Evolutionary conservation across 2,888 invertebrate species (phyloP).

Genomic region (Pedicia rivosa): DNA sequence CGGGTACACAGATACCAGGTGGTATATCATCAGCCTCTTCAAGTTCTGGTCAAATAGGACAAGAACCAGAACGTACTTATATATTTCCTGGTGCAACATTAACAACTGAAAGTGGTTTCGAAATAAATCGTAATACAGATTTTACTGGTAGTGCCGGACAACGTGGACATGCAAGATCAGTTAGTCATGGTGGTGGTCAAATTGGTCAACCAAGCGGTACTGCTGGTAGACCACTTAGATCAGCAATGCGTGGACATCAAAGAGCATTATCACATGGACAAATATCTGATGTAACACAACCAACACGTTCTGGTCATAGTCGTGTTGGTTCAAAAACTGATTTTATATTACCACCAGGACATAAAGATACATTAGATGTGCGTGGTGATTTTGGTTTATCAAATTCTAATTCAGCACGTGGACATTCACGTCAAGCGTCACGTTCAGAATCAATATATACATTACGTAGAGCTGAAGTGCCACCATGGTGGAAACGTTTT

Average conservation of each 20-base stretch:
- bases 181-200: slow-evolving; percentile 67
- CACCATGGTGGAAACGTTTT: slow-evolving; percentile 54
- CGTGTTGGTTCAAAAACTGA: slow-evolving; percentile 76
- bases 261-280: slow-evolving; percentile 78
- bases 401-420: slow-evolving; percentile 36
- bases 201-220: slow-evolving; percentile 32
- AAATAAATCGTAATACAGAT: slow-evolving; percentile 11
- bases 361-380: slow-evolving; percentile 62
- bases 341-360: slow-evolving; percentile 75
- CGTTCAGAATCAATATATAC: slow-evolving; percentile 84
- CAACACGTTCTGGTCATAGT: slow-evolving; percentile 47
- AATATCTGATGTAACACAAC: slow-evolving; percentile 42
- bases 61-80: slow-evolving; percentile 28
- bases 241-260: slow-evolving; percentile 58
- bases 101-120: slow-evolving; percentile 14
- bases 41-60: background rate
- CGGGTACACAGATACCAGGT: slow-evolving; percentile 5
- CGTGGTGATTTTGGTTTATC: slow-evolving; percentile 28
- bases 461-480: slow-evolving; percentile 54
- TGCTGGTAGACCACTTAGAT: slow-evolving; percentile 51
- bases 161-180: slow-evolving; percentile 58
- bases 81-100: slow-evolving; percentile 21
- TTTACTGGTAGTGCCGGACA: slow-evolving; percentile 13
- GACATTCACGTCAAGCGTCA: slow-evolving; percentile 76
- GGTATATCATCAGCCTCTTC: slow-evolving; percentile 4